Evolutionary conservation across 1,140 invertebrate genomes (phyloP).

Genomic region (Pachyrhynchus sulphureomaculatus): DNA sequence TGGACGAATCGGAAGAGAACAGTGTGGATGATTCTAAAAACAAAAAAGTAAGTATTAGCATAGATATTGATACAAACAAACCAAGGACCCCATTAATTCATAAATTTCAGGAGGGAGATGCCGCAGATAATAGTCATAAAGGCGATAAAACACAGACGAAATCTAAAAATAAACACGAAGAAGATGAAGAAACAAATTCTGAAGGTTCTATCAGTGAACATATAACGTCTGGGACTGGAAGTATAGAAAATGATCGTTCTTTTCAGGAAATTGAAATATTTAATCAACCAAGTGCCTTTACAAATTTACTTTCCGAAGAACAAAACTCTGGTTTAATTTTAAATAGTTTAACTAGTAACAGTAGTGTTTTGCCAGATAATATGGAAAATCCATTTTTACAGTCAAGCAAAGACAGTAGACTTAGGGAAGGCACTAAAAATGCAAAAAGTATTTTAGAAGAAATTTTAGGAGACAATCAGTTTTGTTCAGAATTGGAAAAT

Average conservation of each 20-base stretch:
- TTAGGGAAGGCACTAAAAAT: conserved; percentile 29
- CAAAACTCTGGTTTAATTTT: conserved; percentile 30
- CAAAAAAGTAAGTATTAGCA: neutral
- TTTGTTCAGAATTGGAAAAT: conserved; percentile 34
- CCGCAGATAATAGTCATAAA: neutral
- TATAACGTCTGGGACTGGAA: conserved; percentile 34
- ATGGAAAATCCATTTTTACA: neutral
- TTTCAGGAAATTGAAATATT: conserved; percentile 47
- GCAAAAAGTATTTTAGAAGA: conserved; percentile 47
- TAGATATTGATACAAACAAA: no score
- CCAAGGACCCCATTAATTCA: no score
- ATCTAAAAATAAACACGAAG: neutral
- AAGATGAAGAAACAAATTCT: conserved; percentile 9
- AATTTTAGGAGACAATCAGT: conserved; percentile 43
- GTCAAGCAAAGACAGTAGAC: neutral
- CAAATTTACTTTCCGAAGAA: conserved; percentile 24
- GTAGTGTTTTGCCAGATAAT: conserved; percentile 19
- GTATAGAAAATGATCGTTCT: conserved; percentile 49
- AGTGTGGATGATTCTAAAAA: neutral
- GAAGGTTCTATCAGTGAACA: conserved; percentile 45
- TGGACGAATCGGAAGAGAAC: neutral
- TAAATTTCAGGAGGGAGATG: neutral
- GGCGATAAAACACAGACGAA: neutral
- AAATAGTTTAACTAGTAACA: conserved; percentile 35
- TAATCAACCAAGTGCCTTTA: conserved; percentile 33